Percentiles rank a stretch among this genome's conserved stretches.
These are phyloP conservation scores for Drosophila guanche DNA, from an alignment of 1,140 invertebrate species.

Conservation along the genomic window DNA sequence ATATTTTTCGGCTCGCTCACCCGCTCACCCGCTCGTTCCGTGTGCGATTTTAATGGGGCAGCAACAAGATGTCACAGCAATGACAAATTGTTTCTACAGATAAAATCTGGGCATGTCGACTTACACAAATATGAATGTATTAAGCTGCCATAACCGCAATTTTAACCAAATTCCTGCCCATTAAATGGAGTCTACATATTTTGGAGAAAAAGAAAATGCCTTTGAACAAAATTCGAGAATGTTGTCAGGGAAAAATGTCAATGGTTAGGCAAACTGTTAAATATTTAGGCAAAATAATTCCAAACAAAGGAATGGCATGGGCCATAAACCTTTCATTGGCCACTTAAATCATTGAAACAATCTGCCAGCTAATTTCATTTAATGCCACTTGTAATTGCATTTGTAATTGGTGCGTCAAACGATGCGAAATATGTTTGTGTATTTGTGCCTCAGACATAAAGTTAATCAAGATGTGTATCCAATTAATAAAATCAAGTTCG, in stretches of 20 bases:
- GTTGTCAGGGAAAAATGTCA: no score
- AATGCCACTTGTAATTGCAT: constrained; percentile 9
- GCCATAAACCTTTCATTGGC: constrained; percentile 1
- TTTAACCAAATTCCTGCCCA: no score
- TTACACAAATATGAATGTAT: no score
- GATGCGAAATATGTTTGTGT: neutral
- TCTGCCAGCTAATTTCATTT: constrained; percentile 9
- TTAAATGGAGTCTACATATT: no score
- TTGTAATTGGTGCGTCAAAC: neutral
- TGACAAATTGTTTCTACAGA: neutral
- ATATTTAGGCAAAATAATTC: neutral
- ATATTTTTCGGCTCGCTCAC: constrained; percentile 6
- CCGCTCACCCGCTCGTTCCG: no score
- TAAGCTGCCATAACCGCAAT: no score
- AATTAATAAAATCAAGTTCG: neutral
- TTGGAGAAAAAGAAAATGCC: no score
- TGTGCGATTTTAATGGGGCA: neutral
- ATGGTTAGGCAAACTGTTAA: no score
- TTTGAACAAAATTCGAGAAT: no score
- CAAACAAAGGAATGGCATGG: neutral
- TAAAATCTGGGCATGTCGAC: neutral
- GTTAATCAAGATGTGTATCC: neutral
- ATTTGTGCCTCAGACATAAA: neutral
- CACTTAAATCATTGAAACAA: constrained; percentile 3
- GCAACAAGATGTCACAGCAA: neutral